Conservation (phyloP, 2,113 vertebrate genomes). For the Cyphotilapia sp. region DNA sequence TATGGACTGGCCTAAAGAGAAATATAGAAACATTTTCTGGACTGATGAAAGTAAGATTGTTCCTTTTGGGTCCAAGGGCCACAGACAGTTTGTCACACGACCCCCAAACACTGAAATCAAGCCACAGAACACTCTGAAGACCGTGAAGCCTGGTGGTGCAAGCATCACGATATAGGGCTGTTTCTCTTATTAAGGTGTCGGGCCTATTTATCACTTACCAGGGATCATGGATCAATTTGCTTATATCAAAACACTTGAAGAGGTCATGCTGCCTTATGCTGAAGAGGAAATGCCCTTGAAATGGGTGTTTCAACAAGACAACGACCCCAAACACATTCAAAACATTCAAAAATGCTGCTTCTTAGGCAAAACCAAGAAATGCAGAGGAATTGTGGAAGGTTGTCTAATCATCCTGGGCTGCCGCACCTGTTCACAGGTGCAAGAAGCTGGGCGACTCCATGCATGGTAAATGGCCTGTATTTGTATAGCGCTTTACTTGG, state of each 20-base stretch:
- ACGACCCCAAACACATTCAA: background rate
- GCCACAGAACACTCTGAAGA: background rate
- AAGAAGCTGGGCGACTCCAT: rapidly evolving
- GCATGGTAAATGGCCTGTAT: background rate
- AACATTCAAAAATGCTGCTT: background rate
- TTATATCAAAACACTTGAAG: background rate
- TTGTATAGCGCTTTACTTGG: no score
- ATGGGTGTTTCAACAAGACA: background rate
- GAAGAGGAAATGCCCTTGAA: rapidly evolving
- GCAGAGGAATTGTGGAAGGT: background rate
- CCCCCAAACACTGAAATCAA: background rate
- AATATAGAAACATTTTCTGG: background rate
- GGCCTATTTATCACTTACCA: background rate
- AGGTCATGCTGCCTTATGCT: background rate
- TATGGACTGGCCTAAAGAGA: background rate
- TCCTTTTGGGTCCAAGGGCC: background rate
- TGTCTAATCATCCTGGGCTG: background rate
- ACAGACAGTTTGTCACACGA: background rate
- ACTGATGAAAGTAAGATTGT: background rate
- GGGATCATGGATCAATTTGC: background rate
- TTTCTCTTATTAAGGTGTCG: background rate
- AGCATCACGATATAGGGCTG: background rate
- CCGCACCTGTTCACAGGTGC: no score
- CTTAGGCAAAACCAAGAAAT: background rate
- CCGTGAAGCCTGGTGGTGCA: background rate